Evolutionary conservation across 2,888 invertebrate species (phyloP).

Genomic region (Cheilosia pagana): DNA sequence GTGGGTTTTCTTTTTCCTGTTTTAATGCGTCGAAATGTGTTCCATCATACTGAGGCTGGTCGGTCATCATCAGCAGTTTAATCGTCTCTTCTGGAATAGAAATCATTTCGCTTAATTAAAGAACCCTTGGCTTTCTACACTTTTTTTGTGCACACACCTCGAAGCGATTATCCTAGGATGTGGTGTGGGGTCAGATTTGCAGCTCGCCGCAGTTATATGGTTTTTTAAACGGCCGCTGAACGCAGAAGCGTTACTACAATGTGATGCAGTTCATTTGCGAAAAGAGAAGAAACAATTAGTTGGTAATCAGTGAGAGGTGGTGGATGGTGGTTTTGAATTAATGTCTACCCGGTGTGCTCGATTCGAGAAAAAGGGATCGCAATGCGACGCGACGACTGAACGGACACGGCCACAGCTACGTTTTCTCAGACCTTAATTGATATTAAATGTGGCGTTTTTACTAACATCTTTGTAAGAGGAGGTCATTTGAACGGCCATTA

Average conservation of each 20-base stretch:
- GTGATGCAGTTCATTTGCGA: constrained; percentile 57
- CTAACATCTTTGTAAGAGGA: constrained; percentile 19
- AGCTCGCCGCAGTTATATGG: constrained; percentile 29
- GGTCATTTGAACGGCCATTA: constrained; percentile 59
- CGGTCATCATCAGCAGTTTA: constrained; percentile 52
- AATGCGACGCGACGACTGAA: constrained; percentile 34
- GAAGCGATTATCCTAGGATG: constrained; percentile 65
- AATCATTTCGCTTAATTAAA: constrained; percentile 71
- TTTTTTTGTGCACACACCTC: constrained; percentile 40
- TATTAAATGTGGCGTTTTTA: constrained; percentile 69
- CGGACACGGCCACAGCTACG: constrained; percentile 20
- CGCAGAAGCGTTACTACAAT: constrained; percentile 38
- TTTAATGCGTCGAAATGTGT: constrained; percentile 79
- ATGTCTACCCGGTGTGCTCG: constrained; percentile 54
- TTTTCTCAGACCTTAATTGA: constrained; percentile 74
- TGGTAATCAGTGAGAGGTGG: constrained; percentile 68
- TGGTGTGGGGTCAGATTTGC: constrained; percentile 31
- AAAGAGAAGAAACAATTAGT: constrained; percentile 63
- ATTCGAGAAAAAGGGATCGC: constrained; percentile 67
- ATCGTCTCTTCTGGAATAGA: constrained; percentile 71
- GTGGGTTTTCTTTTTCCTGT: constrained; percentile 4
- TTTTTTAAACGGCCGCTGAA: constrained; percentile 52
- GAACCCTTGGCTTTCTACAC: constrained; percentile 64
- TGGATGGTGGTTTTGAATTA: constrained; percentile 66
- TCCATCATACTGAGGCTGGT: constrained; percentile 76